phyloP scores from a whole-genome alignment of 2,113 vertebrate genomes.

The Strix aluco region DNA sequence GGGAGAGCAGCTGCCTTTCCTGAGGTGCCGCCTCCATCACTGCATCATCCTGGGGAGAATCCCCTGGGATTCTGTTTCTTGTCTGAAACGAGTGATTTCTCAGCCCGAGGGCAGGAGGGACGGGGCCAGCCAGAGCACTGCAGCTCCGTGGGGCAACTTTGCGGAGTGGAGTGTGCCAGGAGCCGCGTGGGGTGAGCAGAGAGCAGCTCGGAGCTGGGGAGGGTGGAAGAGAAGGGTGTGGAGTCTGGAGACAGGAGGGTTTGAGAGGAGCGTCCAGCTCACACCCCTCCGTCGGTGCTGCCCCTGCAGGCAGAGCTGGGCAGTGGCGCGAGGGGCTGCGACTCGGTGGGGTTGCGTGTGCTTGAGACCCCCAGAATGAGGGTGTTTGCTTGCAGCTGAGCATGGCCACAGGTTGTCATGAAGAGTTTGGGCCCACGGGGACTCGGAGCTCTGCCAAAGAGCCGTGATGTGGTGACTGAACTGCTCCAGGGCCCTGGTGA shows the following conservation, averaged over 20 bases:
- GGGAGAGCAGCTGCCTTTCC: neutral
- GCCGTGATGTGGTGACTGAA: neutral
- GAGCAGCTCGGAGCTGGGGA: fast-evolving
- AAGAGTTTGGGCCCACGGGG: neutral
- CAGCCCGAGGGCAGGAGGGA: neutral
- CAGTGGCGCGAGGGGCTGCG: neutral
- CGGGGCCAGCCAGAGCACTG: neutral
- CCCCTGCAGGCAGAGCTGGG: neutral
- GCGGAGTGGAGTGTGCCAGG: fast-evolving
- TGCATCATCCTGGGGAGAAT: fast-evolving
- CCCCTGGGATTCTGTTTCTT: neutral
- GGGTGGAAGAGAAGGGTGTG: neutral
- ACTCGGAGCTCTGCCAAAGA: neutral
- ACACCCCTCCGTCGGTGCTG: fast-evolving
- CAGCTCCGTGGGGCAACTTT: fast-evolving
- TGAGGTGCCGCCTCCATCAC: neutral
- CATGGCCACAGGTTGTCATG: fast-evolving
- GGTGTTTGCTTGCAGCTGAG: neutral
- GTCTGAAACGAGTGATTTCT: fast-evolving
- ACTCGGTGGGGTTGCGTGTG: fast-evolving
- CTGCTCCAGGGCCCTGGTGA: fast-evolving
- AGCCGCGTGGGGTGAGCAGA: fast-evolving
- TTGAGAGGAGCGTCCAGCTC: neutral
- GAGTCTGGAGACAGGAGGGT: neutral
- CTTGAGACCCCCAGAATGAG: neutral